Percentiles rank a stretch among this genome's conserved stretches.
Evolutionary conservation across 2,113 vertebrate genomes (phyloP).

Genomic region (Lophochroa leadbeateri): DNA sequence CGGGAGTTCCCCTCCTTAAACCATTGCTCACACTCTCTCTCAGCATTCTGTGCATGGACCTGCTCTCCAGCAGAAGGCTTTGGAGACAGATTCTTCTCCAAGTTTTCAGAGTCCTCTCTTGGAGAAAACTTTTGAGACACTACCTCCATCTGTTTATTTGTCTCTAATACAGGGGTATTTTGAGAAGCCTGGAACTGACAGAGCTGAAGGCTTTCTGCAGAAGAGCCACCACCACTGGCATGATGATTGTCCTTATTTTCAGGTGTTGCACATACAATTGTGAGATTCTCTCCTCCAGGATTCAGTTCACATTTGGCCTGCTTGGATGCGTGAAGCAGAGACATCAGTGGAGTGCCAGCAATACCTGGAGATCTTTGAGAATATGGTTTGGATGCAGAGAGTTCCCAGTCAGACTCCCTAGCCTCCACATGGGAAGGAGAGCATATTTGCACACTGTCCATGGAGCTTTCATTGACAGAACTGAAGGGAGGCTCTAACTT

Average conservation of each 20-base stretch:
- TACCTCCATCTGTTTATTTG: not conserved
- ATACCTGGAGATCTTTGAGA: not conserved
- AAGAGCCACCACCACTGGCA: not conserved
- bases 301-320: not conserved
- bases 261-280: not conserved
- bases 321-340: not conserved
- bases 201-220: not conserved
- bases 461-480: not conserved
- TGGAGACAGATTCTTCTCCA: not conserved
- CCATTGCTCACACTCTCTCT: conserved; percentile 3
- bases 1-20: conserved; percentile 28
- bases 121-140: not conserved
- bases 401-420: not conserved
- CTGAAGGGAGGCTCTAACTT: not conserved
- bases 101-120: not conserved
- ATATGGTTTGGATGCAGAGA: not conserved
- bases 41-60: not conserved
- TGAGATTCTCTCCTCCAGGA: not conserved
- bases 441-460: not conserved
- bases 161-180: not conserved
- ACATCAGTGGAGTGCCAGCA: not conserved
- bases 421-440: fast-evolving
- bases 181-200: not conserved
- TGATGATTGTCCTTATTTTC: not conserved
- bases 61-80: not conserved